Evolutionary conservation across 2,797 vertebrate genomes (phyloP), one percentile per base, ranked within the genome.

Genomic region (Erpetoichthys calabaricus): DNA sequence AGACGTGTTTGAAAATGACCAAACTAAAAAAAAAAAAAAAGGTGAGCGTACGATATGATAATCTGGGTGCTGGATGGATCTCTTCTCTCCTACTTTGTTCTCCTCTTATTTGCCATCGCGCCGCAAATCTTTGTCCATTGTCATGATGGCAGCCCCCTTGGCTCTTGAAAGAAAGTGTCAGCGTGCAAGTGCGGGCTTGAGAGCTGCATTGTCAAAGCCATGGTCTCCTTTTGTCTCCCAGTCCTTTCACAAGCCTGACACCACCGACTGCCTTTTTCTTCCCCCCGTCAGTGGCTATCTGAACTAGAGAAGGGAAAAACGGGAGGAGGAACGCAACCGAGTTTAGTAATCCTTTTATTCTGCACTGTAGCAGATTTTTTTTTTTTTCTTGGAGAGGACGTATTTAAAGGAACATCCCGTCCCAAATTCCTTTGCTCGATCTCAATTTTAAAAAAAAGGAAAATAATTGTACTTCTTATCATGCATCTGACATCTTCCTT

Each of bases 141-240:
- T 74, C 74, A 77, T 55, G 69, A 74, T 72, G 75, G 77, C 80
- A 82, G 80, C 76, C 71, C 72, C 77, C 80, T 76, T 77, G 70
- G 78, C 68, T 78, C 72, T 73, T 81, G 76, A 78, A 81, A 77
- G 80, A 67, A 66, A 75, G 79, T 81, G 80, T 82, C 84, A 73
- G 77, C 77, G 82, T 70, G 73, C 79, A 80, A 76, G 73, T 70
- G 77, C 68, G 71, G 68, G 76, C 74, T 63, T 67, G 65, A 80
- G 76, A 68, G 69, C 75, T 73, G 77, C 82, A 80, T 86, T 86
- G 85, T 89, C 83, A 86, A 83, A 88, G 84, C 83, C 76, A 78
- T 42, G 70, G 75, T 67, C 73, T 69, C 73, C 78, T 77, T 81
- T 88, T 90, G 85, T 91, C 79, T 79, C 76, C 75, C 71, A 56